phyloP scores from a whole-genome alignment of 2,888 invertebrate species.

The Drosophila cracens region DNA sequence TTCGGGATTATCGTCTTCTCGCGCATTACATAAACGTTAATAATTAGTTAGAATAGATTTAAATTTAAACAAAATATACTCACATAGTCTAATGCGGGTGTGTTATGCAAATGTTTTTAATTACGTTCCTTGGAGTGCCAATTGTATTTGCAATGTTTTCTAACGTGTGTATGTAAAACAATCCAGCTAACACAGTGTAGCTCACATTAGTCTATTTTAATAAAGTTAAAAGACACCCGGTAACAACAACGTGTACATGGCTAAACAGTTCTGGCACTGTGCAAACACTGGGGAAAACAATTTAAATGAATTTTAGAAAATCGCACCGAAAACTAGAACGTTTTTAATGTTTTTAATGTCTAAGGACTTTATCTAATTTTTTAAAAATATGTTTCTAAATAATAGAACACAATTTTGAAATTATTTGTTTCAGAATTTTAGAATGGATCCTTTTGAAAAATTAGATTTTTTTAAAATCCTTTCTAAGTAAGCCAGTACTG shows the following conservation, averaged over 20 bases:
- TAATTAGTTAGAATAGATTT: constrained; percentile 51
- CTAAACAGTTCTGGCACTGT: constrained; percentile 52
- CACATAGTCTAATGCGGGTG: neutral
- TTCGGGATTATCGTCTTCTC: constrained; percentile 54
- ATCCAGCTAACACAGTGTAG: neutral
- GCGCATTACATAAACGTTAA: constrained; percentile 50
- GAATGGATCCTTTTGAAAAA: no score
- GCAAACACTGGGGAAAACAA: constrained; percentile 31
- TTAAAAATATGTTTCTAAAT: no score
- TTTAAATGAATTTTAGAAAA: neutral
- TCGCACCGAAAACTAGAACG: neutral
- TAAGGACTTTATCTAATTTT: no score
- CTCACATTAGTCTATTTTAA: constrained; percentile 61
- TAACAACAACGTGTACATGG: constrained; percentile 6
- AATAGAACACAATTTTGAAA: no score
- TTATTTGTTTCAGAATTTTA: no score
- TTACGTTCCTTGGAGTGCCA: neutral
- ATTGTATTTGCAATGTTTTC: neutral
- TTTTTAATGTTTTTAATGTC: no score
- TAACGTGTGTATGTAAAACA: constrained; percentile 3
- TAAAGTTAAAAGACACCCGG: constrained; percentile 69
- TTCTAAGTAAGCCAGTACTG: no score
- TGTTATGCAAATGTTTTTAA: neutral
- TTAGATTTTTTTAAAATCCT: no score
- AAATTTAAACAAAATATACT: constrained; percentile 21